Evolutionary conservation across 2,113 vertebrate genomes (phyloP), one percentile per base, ranked within the genome.

Genomic region (Hydrolagus affinis): DNA sequence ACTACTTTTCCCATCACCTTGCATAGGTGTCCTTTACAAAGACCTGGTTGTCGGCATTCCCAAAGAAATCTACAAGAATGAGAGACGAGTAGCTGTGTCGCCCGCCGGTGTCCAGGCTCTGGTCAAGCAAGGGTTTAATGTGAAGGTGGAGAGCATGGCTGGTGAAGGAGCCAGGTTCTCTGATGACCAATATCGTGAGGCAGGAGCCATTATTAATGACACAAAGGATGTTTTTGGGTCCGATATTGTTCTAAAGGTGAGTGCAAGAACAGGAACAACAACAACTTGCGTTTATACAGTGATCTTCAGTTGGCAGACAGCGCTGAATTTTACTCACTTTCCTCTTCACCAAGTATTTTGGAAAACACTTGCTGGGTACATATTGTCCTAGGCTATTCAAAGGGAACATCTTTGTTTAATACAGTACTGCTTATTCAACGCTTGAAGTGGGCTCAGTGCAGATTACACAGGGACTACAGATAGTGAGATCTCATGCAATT

Each of bases 91-190:
- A 86, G 90, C 92, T 0, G 71, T 92, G 86, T 93, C 91, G 23
- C 90, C 92, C 4, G 89, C 86, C 0, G 90, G 90, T 0, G 93
- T 93, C 32, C 86, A 93, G 88, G 89, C 88, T 0, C 87, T 94
- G 86, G 88, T 94, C 88, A 94, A 95, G 87, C 89, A 92, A 88
- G 92, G 91, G 68, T 92, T 95, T 86, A 87, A 80, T 19, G 89
- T 94, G 59, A 87, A 94, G 88, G 91, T 93, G 86, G 90, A 95
- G 88, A 87, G 87, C 0, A 91, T 94, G 7, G 91, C 92, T 14
- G 93, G 92, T 12, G 89, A 93, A 11, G 90, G 91, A 44, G 89
- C 90, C 0, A 91, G 95, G 87, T 91, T 95, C 88, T 93, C 90
- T 0, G 92, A 95, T 86, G 89, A 92, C 62, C 90, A 91, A 30